Evolutionary conservation across 2,797 vertebrate genomes (phyloP), one percentile per base, ranked within the genome.

Genomic region (Mus minutoides): DNA sequence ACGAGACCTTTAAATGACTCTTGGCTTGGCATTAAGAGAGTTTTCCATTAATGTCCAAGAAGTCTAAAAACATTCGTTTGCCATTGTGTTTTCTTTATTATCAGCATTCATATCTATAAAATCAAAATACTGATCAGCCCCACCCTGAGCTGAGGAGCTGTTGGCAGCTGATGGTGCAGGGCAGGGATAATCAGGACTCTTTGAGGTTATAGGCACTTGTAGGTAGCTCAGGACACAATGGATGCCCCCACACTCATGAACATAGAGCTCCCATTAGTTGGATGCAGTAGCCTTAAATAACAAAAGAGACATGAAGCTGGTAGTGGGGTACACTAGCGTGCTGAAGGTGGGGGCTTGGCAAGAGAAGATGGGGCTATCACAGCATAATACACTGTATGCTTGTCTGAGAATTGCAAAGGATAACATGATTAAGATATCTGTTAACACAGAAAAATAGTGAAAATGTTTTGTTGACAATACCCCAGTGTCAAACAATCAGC

Each of bases 261-360:
- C 29, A 46, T 22, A 8, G 3, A 12, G 6, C 29, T 14, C 14
- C 34, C 43, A 52, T 34, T 69, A 49, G 49, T 2, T 52, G 43
- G 11, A 52, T 52, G 31, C 62, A 7, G 3, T 69, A 6, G 46
- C 22, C 6, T 86, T 67, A 69, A 37, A 69, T 69, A n/a, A 64
- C 54, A 67, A 12, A n/a, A 22, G 0, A 67, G 26, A 64, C 83
- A 52, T n/a, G 46, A 49, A 10, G 31, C 13, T 71, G 84, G 64
- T 37, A 24, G 6, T 1, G 7, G 22, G 10, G 17, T 8, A 19
- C 3, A 14, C 21, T n/a, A 9, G 14, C 14, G 22, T 34, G 5
- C 13, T 26, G 21, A 21, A 37, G 8, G 26, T 37, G 13, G 3
- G 16, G 46, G 26, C 6, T 10, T 37, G 34, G 21, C 49, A 69